Evolutionary conservation across 2,113 vertebrate species (phyloP).

Genomic region (Ornithorhynchus anatinus): DNA sequence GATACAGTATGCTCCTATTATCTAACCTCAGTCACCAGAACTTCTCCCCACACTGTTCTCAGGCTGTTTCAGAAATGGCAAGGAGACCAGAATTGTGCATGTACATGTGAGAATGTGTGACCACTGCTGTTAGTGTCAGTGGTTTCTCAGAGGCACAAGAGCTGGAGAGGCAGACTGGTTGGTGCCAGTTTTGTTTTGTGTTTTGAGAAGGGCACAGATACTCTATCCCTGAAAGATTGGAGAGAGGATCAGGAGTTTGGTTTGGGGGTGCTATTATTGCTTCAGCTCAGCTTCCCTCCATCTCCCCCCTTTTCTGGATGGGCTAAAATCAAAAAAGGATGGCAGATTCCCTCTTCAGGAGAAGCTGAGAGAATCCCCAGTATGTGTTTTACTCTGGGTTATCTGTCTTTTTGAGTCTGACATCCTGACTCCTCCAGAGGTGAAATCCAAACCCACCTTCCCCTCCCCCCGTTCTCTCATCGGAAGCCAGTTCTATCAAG

Average conservation of each 20-base stretch:
- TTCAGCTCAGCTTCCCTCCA: too few relatives aligned
- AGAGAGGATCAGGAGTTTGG: too few relatives aligned
- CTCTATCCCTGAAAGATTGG: too few relatives aligned
- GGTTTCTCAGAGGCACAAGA: background rate
- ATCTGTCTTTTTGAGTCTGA: background rate
- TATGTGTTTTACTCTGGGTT: background rate
- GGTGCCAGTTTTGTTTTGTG: too few relatives aligned
- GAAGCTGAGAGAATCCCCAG: background rate
- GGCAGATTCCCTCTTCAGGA: too few relatives aligned
- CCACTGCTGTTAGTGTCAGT: background rate
- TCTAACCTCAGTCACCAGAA: background rate
- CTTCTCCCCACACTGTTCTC: background rate
- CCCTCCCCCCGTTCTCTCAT: background rate
- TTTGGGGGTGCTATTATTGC: too few relatives aligned
- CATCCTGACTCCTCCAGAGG: background rate
- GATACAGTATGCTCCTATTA: background rate
- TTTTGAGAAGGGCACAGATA: too few relatives aligned
- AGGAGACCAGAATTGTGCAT: background rate
- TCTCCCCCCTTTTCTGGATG: too few relatives aligned
- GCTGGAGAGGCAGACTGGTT: too few relatives aligned
- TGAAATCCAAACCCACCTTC: slow-evolving; percentile 33
- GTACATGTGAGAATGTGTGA: too few relatives aligned
- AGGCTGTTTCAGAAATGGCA: background rate
- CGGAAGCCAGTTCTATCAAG: background rate
- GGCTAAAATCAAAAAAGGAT: too few relatives aligned